Base-by-base conservation (phyloP, 2,113 vertebrate species). In the Bufo bufo region DNA sequence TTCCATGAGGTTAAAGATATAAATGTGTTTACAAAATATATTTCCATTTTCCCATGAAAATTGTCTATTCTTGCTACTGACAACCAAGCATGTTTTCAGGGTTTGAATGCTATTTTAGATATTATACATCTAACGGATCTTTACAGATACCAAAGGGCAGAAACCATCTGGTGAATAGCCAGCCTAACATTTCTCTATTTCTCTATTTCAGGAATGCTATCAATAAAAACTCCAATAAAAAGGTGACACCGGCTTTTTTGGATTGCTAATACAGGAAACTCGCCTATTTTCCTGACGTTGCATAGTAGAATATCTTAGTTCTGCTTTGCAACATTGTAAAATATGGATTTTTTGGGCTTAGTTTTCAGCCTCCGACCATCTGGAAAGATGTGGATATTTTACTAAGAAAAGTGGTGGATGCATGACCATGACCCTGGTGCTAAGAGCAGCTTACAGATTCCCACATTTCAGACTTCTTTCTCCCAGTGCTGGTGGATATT, bases 351-450 rank as follows among this genome's bases (percentile, higher is more conserved):
- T 71, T 54, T 20, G 80, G 85, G 77, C 85, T 17, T 8, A 14
- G 23, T 69, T 23, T 87, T 16, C 16, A 80, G 63, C 81, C n/a
- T 11, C 10, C 54, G 75, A 52, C 79, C 85, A 87, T 87, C 85
- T 87, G 75, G 85, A 81, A 87, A 80, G 19, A 65, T 56, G 20
- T 43, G 66, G 85, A 71, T 87, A 80, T 82, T 81, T 81, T 17
- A 79, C 12, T 71, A 10, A 17, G 74, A 54, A 75, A 85, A 13
- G 71, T 69, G 50, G 52, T 11, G 54, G 54, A 2, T 54, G 58
- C 72, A 77, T 69, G 49, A 75, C 17, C 13, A 19, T 75, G 47
- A 79, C 77, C 85, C 58, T 8, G 66, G 4, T 23, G 59, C 59
- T 81, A 81, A 87, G 65, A 19, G 8, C 10, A 20, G 4, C 50